Conservation (phyloP, 2,797 vertebrate genomes). For the Cynopterus sphinx region DNA sequence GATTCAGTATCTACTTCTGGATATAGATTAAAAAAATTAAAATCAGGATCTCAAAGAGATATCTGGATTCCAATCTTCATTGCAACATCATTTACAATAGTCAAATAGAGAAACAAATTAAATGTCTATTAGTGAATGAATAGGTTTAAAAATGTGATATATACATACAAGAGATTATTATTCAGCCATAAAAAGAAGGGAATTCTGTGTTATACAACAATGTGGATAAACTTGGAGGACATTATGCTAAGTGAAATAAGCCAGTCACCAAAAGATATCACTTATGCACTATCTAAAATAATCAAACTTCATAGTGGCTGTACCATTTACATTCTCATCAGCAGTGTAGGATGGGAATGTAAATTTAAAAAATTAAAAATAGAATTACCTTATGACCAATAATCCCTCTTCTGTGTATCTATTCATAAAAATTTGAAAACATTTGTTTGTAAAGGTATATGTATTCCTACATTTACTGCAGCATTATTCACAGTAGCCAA, state of each 20-base stretch:
- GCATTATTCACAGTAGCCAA: no score
- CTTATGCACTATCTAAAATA: background rate
- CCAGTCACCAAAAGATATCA: background rate
- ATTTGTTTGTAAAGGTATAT: no score
- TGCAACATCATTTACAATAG: background rate
- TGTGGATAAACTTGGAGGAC: background rate
- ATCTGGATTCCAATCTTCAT: background rate
- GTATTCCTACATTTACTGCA: no score
- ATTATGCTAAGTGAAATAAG: background rate
- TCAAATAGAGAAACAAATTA: background rate
- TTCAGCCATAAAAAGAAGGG: background rate
- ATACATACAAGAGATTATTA: background rate
- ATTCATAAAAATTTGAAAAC: no score
- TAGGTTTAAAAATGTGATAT: background rate
- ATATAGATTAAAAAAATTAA: background rate
- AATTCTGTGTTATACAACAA: background rate
- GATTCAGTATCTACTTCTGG: background rate
- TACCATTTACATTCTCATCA: no score
- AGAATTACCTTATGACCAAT: no score
- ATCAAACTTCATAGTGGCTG: background rate
- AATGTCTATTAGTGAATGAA: background rate
- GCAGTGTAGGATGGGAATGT: no score
- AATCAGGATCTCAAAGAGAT: background rate
- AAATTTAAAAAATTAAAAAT: no score
- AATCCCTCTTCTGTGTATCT: no score